Evolutionary conservation across 1,140 invertebrate species (phyloP).

Genomic region (Aphelinus certus): DNA sequence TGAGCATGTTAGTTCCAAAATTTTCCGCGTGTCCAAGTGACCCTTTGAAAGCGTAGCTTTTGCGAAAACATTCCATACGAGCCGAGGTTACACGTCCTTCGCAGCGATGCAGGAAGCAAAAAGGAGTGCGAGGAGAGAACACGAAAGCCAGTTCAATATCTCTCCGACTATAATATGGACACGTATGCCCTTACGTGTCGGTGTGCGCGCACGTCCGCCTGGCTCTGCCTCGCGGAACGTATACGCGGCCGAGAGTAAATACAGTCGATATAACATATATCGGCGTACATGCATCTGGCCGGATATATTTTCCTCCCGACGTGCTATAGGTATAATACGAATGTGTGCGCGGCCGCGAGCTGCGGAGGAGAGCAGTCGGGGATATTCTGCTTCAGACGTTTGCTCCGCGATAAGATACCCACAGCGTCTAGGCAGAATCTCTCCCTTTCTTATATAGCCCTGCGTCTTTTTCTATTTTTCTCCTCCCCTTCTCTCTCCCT

Average conservation of each 20-base stretch:
- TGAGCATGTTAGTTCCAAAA: too few relatives aligned
- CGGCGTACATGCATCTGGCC: conserved; percentile 52
- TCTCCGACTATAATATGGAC: conserved; percentile 59
- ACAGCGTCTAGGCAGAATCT: conserved; percentile 48
- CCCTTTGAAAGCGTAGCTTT: conserved; percentile 7
- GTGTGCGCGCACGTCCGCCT: background rate
- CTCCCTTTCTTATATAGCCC: conserved; percentile 34
- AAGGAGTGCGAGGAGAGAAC: conserved; percentile 24
- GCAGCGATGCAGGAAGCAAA: conserved; percentile 30
- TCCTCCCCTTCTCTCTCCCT: background rate
- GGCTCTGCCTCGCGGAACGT: background rate
- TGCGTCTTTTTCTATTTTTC: conserved; percentile 34
- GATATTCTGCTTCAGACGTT: conserved; percentile 60
- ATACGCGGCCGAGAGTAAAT: conserved; percentile 32
- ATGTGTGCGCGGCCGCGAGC: conserved; percentile 41
- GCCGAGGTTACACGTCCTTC: conserved; percentile 29
- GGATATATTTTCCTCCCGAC: conserved; percentile 29
- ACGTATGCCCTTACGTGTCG: conserved; percentile 36
- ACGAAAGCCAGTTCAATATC: conserved; percentile 51
- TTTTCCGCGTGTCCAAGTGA: too few relatives aligned
- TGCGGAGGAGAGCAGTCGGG: conserved; percentile 39
- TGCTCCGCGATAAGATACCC: conserved; percentile 55
- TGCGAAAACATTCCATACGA: conserved; percentile 16
- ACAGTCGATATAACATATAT: conserved; percentile 44
- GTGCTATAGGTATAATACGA: conserved; percentile 52